These are phyloP conservation scores for Notothenia rossii DNA, from an alignment of 2,113 vertebrate genomes.

Conservation along the genomic window DNA sequence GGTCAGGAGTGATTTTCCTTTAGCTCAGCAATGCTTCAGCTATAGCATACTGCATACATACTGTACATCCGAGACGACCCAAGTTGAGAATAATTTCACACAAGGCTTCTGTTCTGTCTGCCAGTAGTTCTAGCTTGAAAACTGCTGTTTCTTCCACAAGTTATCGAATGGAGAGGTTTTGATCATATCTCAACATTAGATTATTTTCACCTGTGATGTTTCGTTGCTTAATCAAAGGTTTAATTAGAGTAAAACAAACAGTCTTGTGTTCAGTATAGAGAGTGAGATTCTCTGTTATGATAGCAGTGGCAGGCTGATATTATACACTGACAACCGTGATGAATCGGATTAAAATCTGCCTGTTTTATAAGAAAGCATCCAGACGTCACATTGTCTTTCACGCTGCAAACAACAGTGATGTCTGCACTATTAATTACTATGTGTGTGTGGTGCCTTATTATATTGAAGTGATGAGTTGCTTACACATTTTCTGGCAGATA, in stretches of 20 bases:
- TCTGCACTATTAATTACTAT: conserved; percentile 54
- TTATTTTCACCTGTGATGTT: conserved; percentile 35
- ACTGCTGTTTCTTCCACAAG: not conserved
- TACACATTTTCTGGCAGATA: conserved; percentile 19
- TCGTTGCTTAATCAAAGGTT: conserved; percentile 45
- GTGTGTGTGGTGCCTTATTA: conserved; percentile 52
- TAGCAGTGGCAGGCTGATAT: conserved; percentile 21
- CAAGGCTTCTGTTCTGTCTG: conserved; percentile 8
- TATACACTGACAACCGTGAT: conserved; percentile 43
- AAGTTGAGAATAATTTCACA: conserved; percentile 35
- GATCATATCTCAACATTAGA: conserved; percentile 3
- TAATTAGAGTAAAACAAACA: conserved; percentile 58
- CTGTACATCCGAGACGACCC: not conserved
- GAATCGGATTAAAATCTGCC: conserved; percentile 29
- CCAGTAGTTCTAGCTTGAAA: not conserved
- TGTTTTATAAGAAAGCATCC: conserved; percentile 50
- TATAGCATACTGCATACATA: too few species aligned
- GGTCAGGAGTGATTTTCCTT: too few species aligned
- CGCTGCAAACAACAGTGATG: conserved; percentile 52
- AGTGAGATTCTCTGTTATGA: conserved; percentile 22
- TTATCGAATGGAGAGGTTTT: conserved; percentile 26
- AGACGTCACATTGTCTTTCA: conserved; percentile 62
- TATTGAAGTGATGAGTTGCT: conserved; percentile 24
- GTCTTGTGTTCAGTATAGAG: not conserved
- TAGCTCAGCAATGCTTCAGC: too few species aligned